Base-by-base conservation (phyloP, 2,113 vertebrate genomes). In the Malurus alboscapulatus region DNA sequence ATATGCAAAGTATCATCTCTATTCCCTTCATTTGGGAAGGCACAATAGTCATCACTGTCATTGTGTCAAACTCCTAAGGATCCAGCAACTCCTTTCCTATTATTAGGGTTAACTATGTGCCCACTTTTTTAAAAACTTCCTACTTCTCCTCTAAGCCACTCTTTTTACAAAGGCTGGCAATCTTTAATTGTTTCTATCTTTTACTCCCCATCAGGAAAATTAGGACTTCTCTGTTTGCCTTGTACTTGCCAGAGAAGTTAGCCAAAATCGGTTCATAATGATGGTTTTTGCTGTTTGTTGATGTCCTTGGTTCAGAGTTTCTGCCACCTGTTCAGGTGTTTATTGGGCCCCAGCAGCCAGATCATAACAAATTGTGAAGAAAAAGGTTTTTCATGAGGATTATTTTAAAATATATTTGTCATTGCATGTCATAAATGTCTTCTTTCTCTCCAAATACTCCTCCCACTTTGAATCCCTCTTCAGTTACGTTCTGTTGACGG, bases 1-100 rank as follows among this genome's bases (percentile, higher is more conserved):
- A 1, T 34, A 50, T 59, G 59, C 40, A 45, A 92, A 74, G 77
- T 38, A 32, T 44, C 0, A 19, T 67, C 81, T 82, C n/a, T 36
- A 18, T 68, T 73, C 18, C 16, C 13, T 42, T 68, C 19, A 7
- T 9, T 75, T 68, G 12, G 9, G 13, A 67, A 84, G 17, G 44
- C 26, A 78, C 30, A 84, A 50, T 3, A 57, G 26, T 47, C 57
- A 26, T 53, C 62, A 40, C 18, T 29, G 26, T 30, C 11, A 54
- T 45, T 0, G 0, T 26, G 38, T 71, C 76, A 62, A 67, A 42
- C 13, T 3, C 9, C 18, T 38, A 25, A 25, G 69, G 4, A 47
- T 34, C 72, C 0, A 0, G 19, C 11, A 9, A n/a, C 30, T 76
- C 13, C 12, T 80, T 82, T 86, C 27, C 5, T 77, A 20, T 34